Evolutionary conservation across 2,888 invertebrate genomes (phyloP).

Genomic region (Zygogramma bicolorata): DNA sequence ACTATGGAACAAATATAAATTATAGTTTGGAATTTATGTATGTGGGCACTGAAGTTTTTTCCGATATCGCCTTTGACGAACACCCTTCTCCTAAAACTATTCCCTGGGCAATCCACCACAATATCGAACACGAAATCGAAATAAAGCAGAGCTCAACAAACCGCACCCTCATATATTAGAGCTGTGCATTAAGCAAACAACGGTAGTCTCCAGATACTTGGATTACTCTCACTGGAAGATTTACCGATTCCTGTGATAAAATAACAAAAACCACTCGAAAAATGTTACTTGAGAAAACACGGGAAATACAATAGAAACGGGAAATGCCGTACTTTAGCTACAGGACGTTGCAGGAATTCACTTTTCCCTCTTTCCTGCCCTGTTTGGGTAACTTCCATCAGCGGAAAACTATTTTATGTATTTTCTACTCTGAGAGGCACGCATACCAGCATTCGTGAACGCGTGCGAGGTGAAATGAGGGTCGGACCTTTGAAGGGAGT

Average conservation of each 20-base stretch:
- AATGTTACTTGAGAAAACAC: conserved; percentile 44
- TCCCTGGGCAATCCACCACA: background rate
- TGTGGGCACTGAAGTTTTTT: no score
- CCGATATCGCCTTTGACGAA: background rate
- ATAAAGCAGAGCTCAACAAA: background rate
- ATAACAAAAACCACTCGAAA: conserved; percentile 34
- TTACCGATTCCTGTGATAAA: conserved; percentile 35
- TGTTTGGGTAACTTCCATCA: conserved; percentile 33
- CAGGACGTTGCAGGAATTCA: conserved; percentile 55
- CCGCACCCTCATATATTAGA: conserved; percentile 3
- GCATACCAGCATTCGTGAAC: conserved; percentile 29
- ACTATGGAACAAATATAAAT: no score
- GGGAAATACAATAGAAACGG: conserved; percentile 52
- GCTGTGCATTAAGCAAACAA: conserved; percentile 8
- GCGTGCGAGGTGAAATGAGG: conserved; percentile 18
- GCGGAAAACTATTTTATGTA: conserved; percentile 37
- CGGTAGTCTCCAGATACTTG: conserved; percentile 6
- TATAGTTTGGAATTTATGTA: no score
- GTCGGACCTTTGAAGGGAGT: conserved; percentile 1
- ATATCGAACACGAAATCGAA: background rate
- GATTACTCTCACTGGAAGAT: conserved; percentile 27
- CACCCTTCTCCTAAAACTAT: background rate
- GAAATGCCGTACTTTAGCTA: conserved; percentile 57
- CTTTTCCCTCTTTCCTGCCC: conserved; percentile 53
- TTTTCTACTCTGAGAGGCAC: conserved; percentile 34